phyloP scores from a whole-genome alignment of 1,140 invertebrate genomes.

The Carcinoscorpius rotundicauda region DNA sequence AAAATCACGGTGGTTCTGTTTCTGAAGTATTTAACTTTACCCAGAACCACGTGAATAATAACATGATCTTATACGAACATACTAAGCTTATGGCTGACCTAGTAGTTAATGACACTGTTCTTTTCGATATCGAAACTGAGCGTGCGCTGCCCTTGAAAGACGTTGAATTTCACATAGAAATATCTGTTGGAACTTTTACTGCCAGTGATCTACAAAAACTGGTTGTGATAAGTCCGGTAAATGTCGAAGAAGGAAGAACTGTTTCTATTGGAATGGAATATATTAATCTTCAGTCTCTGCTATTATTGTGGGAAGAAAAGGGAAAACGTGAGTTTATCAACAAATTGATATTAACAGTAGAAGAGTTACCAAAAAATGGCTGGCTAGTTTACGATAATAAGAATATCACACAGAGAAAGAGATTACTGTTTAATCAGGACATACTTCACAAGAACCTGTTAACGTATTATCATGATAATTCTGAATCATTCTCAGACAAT shows the following conservation, averaged over 20 bases:
- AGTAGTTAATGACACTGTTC: conserved; percentile 69
- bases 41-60: conserved; percentile 68
- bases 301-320: conserved; percentile 48
- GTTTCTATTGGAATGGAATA: conserved; percentile 41
- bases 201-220: conserved; percentile 49
- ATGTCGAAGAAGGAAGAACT: conserved; percentile 65
- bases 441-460: conserved; percentile 28
- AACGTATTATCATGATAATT: conserved; percentile 31
- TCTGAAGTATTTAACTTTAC: conserved; percentile 45
- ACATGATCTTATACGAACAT: conserved; percentile 72
- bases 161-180: conserved; percentile 62
- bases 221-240: conserved; percentile 43
- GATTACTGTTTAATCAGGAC: conserved; percentile 20
- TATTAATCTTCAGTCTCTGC: conserved; percentile 48
- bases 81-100: conserved; percentile 65
- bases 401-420: background rate
- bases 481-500: conserved; percentile 29
- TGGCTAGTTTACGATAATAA: conserved; percentile 9
- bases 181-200: conserved; percentile 53
- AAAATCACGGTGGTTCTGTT: conserved; percentile 40
- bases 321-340: conserved; percentile 2
- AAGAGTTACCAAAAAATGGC: conserved; percentile 9
- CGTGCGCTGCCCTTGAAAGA: conserved; percentile 30
- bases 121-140: conserved; percentile 60
- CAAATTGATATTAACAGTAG: conserved; percentile 3